Conservation (phyloP, 2,113 vertebrate species). For the Dendrocopos noguchii region DNA sequence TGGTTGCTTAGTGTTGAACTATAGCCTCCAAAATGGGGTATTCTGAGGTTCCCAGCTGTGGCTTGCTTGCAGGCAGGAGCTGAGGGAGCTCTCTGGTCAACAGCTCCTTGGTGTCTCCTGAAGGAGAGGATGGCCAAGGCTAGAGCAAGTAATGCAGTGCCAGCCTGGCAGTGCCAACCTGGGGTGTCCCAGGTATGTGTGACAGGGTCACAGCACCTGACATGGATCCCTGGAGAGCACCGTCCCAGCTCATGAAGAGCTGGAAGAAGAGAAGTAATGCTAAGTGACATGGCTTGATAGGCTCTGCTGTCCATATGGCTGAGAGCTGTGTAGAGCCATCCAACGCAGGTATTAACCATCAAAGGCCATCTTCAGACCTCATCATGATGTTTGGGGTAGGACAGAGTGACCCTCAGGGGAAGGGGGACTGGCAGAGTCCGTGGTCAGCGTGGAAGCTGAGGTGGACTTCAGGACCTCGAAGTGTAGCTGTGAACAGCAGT, state of each 20-base stretch:
- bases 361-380: neutral
- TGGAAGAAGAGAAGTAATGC: neutral
- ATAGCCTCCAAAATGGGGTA: neutral
- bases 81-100: rapidly evolving
- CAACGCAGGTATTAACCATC: neutral
- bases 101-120: neutral
- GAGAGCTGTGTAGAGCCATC: neutral
- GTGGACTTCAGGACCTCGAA: neutral
- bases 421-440: neutral
- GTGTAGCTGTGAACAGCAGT: neutral
- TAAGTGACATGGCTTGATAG: neutral
- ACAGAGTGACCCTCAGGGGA: neutral
- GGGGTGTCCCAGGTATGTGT: neutral
- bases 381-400: neutral
- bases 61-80: neutral
- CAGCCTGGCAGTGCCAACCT: neutral
- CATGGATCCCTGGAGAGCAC: neutral
- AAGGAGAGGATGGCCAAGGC: neutral
- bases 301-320: neutral
- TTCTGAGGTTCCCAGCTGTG: neutral
- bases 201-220: neutral
- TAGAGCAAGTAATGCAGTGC: neutral
- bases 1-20: neutral
- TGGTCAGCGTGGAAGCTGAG: rapidly evolving
- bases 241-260: neutral